Conservation (phyloP, 2,113 vertebrate species). For the Sander lucioperca region DNA sequence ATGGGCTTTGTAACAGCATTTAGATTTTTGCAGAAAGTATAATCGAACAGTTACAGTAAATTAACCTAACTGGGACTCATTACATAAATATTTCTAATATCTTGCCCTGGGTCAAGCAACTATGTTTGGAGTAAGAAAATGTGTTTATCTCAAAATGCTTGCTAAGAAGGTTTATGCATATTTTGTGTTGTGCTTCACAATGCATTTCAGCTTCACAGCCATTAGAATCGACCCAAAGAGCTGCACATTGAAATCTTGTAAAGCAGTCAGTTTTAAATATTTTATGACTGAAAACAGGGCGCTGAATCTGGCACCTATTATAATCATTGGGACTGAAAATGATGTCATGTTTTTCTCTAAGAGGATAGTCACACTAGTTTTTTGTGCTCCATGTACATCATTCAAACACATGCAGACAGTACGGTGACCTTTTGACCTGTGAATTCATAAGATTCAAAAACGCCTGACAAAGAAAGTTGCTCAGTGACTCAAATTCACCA, state of each 20-base stretch:
- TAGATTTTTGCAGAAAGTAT: not conserved
- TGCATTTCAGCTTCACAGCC: not conserved
- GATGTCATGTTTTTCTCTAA: not conserved
- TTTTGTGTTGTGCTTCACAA: not conserved
- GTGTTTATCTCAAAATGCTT: not conserved
- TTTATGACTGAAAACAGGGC: not conserved
- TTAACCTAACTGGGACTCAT: not conserved
- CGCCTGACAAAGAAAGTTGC: not conserved
- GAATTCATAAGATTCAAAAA: conserved; percentile 13
- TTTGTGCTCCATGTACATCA: conserved; percentile 15
- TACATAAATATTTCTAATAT: not conserved
- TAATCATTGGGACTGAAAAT: not conserved
- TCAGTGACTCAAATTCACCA: not conserved
- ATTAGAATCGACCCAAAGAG: not conserved
- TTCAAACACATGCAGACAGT: not conserved
- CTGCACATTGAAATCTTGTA: not conserved
- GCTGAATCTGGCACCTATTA: not conserved
- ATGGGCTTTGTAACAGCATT: not conserved
- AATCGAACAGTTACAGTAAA: not conserved
- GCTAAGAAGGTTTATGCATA: not conserved
- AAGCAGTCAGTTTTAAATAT: not conserved
- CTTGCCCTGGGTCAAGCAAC: not conserved
- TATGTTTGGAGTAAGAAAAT: not conserved
- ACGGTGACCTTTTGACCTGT: conserved; percentile 13
- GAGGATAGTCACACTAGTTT: not conserved